Conservation (phyloP, 2,888 invertebrate species). For the Drosophila atripex region DNA sequence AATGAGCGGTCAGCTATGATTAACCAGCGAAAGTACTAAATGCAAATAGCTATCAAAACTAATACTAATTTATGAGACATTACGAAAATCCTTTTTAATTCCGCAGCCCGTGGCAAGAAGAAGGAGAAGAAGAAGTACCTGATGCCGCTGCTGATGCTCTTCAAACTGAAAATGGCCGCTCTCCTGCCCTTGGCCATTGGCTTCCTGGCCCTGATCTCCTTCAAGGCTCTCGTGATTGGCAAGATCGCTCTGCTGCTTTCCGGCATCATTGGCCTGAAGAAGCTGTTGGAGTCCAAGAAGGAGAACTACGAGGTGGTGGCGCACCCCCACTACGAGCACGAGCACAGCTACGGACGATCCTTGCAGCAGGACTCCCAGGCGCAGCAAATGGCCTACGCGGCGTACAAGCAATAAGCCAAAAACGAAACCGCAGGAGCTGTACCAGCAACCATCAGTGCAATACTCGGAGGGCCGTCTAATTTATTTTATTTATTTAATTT, state of each 20-base stretch:
- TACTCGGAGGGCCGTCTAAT: slow-evolving; percentile 67
- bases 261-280: slow-evolving; percentile 89
- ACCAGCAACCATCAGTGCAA: slow-evolving; percentile 69
- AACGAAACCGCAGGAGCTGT: slow-evolving; percentile 31
- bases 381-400: slow-evolving; percentile 90
- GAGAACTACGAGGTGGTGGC: slow-evolving; percentile 92
- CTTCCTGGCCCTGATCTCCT: slow-evolving; percentile 90
- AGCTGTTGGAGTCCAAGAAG: slow-evolving; percentile 89
- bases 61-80: background rate
- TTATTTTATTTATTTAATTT: slow-evolving; percentile 79
- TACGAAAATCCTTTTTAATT: background rate
- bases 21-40: slow-evolving; percentile 71
- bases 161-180: slow-evolving; percentile 91
- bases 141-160: slow-evolving; percentile 89
- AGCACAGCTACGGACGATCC: slow-evolving; percentile 88
- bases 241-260: slow-evolving; percentile 92
- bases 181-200: slow-evolving; percentile 91
- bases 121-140: slow-evolving; percentile 92
- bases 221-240: slow-evolving; percentile 93
- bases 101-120: slow-evolving; percentile 89
- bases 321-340: slow-evolving; percentile 87
- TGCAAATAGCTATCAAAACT: slow-evolving; percentile 30
- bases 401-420: slow-evolving; percentile 81
- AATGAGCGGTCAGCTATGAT: slow-evolving; percentile 60
- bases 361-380: slow-evolving; percentile 85